These are phyloP conservation scores for Centropyge bicolor DNA, from an alignment of 2,797 vertebrate species.

Conservation along the genomic window DNA sequence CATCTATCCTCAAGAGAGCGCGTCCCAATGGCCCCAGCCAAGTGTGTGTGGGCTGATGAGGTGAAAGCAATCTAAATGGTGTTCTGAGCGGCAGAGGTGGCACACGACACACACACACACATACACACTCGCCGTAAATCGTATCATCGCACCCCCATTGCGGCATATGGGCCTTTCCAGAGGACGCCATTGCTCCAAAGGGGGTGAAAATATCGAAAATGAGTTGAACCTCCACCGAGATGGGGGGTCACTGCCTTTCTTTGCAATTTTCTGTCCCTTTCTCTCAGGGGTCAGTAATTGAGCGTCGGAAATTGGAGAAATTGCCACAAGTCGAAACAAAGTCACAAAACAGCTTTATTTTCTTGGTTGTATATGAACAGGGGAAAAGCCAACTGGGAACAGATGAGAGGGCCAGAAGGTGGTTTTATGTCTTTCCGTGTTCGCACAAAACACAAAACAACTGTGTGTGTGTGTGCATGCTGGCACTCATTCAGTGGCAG, in stretches of 20 bases:
- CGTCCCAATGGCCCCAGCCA: conserved; percentile 63
- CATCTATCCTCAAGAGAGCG: conserved; percentile 61
- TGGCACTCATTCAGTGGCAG: conserved; percentile 56
- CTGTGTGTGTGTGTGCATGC: background rate
- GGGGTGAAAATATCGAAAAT: conserved; percentile 68
- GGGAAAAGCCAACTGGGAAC: conserved; percentile 62
- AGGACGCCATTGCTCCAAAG: conserved; percentile 57
- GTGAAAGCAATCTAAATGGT: conserved; percentile 83
- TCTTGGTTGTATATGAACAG: conserved; percentile 48
- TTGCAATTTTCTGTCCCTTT: conserved; percentile 57
- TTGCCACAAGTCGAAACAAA: conserved; percentile 67
- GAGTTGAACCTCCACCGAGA: conserved; percentile 70
- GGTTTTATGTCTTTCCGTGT: conserved; percentile 60
- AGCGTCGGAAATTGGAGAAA: conserved; percentile 63
- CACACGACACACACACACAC: conserved; percentile 33
- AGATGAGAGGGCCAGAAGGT: conserved; percentile 68
- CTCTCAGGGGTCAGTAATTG: conserved; percentile 71
- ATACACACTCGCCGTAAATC: conserved; percentile 52
- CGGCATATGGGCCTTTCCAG: conserved; percentile 58
- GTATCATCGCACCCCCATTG: conserved; percentile 62
- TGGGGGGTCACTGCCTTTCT: conserved; percentile 47
- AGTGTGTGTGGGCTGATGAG: conserved; percentile 75
- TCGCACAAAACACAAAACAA: conserved; percentile 50
- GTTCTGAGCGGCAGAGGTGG: conserved; percentile 54
- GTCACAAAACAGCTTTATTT: conserved; percentile 70